Base-by-base conservation (phyloP, 2,888 invertebrate genomes). In the Eilema depressum region DNA sequence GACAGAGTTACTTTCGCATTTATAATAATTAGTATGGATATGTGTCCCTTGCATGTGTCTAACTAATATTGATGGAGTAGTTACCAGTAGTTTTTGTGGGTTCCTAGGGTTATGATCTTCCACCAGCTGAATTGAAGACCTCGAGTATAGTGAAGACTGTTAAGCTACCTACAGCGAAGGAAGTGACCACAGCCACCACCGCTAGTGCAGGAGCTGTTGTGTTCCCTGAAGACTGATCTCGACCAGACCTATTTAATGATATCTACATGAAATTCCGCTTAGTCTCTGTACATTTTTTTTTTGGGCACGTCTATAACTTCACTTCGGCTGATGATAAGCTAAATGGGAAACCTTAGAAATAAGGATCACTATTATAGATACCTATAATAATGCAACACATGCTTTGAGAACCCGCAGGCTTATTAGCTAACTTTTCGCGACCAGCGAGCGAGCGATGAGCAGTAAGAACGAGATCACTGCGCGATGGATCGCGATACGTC, bases 171-270 rank as follows among this genome's bases (percentile, higher is more conserved):
- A 75, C 79, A 66, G 77, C 86, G 69, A 75, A 79, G 69, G 75
- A 79, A 69, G 77, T 86, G 57, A 71, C 80, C 68, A 74, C 80
- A 70, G 77, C 84, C 25, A 66, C 81, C 66, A 68, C 74, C 47
- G 60, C 73, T 68, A 77, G 68, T 60, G 75, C 80, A 69, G 85
- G 80, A 74, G 77, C 81, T 71, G 84, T 90, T 74, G 85, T 85
- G 70, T 90, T 91, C 78, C 91, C 91, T 47, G 80, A 89, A 86
- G 84, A 90, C 84, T 91, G 89, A 89, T 78, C 70, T 66, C 67
- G 60, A 69, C 75, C 28, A 33, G 33, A 62, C 63, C 53, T 56
- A 65, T 56, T 56, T 71, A 28, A 23, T 47, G 53, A 20, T 28
- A 33, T 11, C n/a, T 70, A 47, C 28, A 41, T 65, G 53, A 66